phyloP scores from a whole-genome alignment of 2,797 vertebrate genomes.

The Brachyalestes nurse region DNA sequence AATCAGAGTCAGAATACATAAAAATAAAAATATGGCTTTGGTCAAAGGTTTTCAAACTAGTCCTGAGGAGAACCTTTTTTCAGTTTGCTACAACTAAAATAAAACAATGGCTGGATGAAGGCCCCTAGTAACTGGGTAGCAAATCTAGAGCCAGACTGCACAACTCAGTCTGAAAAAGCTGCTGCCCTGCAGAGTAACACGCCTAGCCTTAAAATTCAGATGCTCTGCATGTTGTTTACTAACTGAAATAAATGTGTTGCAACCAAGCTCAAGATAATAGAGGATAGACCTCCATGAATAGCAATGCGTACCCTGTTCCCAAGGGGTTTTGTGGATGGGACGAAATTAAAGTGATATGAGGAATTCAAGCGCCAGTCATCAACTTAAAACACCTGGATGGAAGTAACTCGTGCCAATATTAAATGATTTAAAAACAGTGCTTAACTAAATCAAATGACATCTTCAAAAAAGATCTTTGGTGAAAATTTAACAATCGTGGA shows the following conservation, averaged over 20 bases:
- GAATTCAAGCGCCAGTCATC: not conserved
- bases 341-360: not conserved
- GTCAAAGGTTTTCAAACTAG: not conserved
- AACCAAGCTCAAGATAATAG: not conserved
- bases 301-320: not conserved
- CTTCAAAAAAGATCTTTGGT: not conserved
- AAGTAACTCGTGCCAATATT: not conserved
- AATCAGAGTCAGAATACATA: not conserved
- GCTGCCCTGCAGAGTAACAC: not conserved
- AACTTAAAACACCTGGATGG: not conserved
- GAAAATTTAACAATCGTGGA: not conserved
- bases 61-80: not conserved
- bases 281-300: not conserved
- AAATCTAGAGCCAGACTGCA: not conserved
- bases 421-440: not conserved
- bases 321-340: not conserved
- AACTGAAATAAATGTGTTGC: not conserved
- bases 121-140: too few species aligned
- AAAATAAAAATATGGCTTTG: conserved; percentile 15
- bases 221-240: not conserved
- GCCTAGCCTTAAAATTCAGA: not conserved
- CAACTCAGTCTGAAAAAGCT: not conserved
- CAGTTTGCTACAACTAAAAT: not conserved
- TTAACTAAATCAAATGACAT: not conserved
- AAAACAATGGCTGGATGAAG: not conserved